Percentiles rank a stretch among this genome's conserved stretches.
Conservation (phyloP, 2,797 vertebrate genomes). For the Chloroceryle amazona region DNA sequence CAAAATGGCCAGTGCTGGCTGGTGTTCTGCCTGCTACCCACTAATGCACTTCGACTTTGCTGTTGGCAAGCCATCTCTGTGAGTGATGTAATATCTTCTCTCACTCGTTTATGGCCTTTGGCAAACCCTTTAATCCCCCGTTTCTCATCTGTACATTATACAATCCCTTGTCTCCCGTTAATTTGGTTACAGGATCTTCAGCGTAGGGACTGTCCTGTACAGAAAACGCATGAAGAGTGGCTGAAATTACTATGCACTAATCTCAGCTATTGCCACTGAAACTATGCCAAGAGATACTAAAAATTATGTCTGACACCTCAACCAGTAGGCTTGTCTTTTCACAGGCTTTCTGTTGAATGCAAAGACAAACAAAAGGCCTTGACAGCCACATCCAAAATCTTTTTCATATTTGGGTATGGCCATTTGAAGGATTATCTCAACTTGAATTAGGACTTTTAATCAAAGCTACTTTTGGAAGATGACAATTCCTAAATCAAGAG, state of each 20-base stretch:
- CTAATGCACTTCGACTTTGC: not conserved
- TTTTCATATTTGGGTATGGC: not conserved
- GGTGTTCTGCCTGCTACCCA: not conserved
- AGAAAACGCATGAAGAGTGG: not conserved
- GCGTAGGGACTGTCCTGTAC: not conserved
- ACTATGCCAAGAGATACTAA: not conserved
- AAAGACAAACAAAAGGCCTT: not conserved
- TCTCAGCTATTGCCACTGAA: not conserved
- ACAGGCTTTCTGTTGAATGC: not conserved
- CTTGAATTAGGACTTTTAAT: not conserved
- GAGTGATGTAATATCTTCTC: not conserved
- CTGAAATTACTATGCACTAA: not conserved
- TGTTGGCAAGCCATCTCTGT: not conserved
- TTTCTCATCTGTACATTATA: not conserved
- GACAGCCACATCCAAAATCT: not conserved
- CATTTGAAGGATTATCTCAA: not conserved
- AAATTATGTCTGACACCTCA: not conserved
- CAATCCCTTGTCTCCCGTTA: not conserved
- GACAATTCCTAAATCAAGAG: not conserved
- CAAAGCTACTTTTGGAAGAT: slow-evolving; percentile 1
- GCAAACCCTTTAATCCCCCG: not conserved
- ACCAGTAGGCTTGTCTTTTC: not conserved
- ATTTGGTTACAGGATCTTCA: not conserved
- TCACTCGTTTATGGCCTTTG: not conserved
- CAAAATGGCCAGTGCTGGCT: not conserved